Base-by-base conservation (phyloP, 2,113 vertebrate species). In the Motacilla tschutschensis region DNA sequence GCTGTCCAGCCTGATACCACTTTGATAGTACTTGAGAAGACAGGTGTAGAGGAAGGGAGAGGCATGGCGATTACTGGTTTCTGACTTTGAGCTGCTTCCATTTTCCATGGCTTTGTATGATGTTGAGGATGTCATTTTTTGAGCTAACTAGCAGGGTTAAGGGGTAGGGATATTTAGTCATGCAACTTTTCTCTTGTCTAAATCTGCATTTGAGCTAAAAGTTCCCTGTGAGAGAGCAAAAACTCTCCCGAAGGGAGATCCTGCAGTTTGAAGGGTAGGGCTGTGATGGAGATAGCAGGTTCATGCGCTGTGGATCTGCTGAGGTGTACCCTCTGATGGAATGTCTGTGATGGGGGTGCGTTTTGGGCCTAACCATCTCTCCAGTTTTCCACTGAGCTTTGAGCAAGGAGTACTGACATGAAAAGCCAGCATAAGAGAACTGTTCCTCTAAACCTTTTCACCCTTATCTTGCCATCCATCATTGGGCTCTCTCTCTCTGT, bases 311-410 rank as follows among this genome's bases (percentile, higher is more conserved):
- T 67, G 38, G 10, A 19, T 60, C 41, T 66, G 17, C 17, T 62
- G 38, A 22, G 25, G 5, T 2, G 2, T 9, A 4, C 10, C 25
- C 11, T 40, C 19, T 55, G 14, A 4, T 41, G 8, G 5, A 24
- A 2, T 14, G 12, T 69, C 28, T 36, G 21, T 4, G 0, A 16
- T 69, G 10, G 11, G 28, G 1, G 5, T 4, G 10, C 0, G 0
- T 8, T 83, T 70, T 77, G 24, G 10, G 5, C 24, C 12, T 8
- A 18, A 0, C 9, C 6, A 10, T 50, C 8, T 57, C 25, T 36
- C 14, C 1, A 10, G 4, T 31, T 74, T 44, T 24, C 21, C 5
- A 51, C 10, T 33, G 14, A 73, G 8, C 33, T 51, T 48, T 47
- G 31, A 71, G 44, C 10, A 69, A 51, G 16, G 4, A 55, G 11